These are phyloP conservation scores for Chionodraco myersi DNA, from an alignment of 2,113 vertebrate species.

Conservation along the genomic window DNA sequence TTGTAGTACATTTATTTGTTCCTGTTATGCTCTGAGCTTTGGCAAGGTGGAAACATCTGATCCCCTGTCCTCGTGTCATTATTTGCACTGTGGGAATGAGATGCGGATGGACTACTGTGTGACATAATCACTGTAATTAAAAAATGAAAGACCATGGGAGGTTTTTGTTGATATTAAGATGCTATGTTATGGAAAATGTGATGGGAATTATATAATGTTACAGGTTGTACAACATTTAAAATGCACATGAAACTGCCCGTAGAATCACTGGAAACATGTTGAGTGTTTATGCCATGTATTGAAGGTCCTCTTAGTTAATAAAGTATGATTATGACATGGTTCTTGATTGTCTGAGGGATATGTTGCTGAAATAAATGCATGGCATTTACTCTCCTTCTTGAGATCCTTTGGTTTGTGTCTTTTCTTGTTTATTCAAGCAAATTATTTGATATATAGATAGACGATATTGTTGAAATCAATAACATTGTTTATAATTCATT, in stretches of 20 bases:
- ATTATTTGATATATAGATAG: neutral
- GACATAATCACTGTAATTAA: slow-evolving; percentile 36
- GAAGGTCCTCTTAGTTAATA: slow-evolving; percentile 44
- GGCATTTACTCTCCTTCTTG: slow-evolving; percentile 61
- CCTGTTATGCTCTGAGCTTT: slow-evolving; percentile 50
- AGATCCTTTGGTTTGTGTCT: slow-evolving; percentile 24
- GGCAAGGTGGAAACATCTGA: slow-evolving; percentile 34
- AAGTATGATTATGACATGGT: slow-evolving; percentile 50
- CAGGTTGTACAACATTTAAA: slow-evolving; percentile 38
- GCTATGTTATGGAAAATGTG: slow-evolving; percentile 12
- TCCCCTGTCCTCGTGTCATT: slow-evolving; percentile 40
- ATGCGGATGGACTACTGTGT: slow-evolving; percentile 22
- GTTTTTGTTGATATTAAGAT: slow-evolving; percentile 42
- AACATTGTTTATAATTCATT: neutral
- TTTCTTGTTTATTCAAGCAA: slow-evolving; percentile 2
- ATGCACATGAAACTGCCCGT: slow-evolving; percentile 50
- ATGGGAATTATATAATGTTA: slow-evolving; percentile 35
- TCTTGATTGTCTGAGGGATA: slow-evolving; percentile 49
- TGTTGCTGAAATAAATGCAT: slow-evolving; percentile 81
- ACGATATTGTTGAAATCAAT: neutral
- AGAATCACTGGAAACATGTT: slow-evolving; percentile 58
- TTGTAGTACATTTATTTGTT: slow-evolving; percentile 54
- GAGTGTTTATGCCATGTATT: slow-evolving; percentile 62
- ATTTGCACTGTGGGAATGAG: slow-evolving; percentile 48
- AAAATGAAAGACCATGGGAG: slow-evolving; percentile 23